A percentile compares a stretch with the other conserved stretches of the same genome.
Evolutionary conservation across 1,140 invertebrate genomes (phyloP).

Genomic region (Mesaphorura yosii): DNA sequence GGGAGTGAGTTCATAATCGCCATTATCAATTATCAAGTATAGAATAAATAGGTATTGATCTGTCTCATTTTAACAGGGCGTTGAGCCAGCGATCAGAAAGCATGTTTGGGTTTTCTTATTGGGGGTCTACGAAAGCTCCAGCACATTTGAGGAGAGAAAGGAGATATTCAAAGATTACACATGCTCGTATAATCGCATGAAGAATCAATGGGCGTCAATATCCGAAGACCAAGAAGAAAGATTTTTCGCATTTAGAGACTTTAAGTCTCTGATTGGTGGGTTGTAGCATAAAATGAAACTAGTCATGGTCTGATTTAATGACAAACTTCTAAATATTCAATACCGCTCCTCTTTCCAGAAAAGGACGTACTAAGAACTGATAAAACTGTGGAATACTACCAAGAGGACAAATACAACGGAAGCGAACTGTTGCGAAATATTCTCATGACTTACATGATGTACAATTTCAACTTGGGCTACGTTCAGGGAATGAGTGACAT

Average conservation of each 20-base stretch:
- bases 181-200: constrained; percentile 89
- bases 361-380: constrained; percentile 97
- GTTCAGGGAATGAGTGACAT: constrained; percentile 97
- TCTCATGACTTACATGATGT: constrained; percentile 99
- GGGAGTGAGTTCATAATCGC: constrained; percentile 52
- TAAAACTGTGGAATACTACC: constrained; percentile 76
- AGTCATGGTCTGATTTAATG: not conserved
- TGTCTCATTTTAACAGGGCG: constrained; percentile 42
- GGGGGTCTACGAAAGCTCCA: constrained; percentile 72
- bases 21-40: constrained; percentile 14
- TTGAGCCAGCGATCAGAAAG: constrained; percentile 55
- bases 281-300: not conserved
- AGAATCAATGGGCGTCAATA: constrained; percentile 90
- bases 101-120: constrained; percentile 94
- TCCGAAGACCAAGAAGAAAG: constrained; percentile 71
- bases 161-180: constrained; percentile 56
- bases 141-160: constrained; percentile 56
- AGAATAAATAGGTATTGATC: constrained; percentile 9
- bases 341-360: no score
- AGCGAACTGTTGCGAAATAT: constrained; percentile 67
- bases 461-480: constrained; percentile 96
- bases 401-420: constrained; percentile 83
- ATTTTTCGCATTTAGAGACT: constrained; percentile 77
- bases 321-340: constrained; percentile 16
- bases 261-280: constrained; percentile 80